These are phyloP conservation scores for Ochropleura plecta DNA, from an alignment of 2,888 invertebrate species.

Conservation along the genomic window DNA sequence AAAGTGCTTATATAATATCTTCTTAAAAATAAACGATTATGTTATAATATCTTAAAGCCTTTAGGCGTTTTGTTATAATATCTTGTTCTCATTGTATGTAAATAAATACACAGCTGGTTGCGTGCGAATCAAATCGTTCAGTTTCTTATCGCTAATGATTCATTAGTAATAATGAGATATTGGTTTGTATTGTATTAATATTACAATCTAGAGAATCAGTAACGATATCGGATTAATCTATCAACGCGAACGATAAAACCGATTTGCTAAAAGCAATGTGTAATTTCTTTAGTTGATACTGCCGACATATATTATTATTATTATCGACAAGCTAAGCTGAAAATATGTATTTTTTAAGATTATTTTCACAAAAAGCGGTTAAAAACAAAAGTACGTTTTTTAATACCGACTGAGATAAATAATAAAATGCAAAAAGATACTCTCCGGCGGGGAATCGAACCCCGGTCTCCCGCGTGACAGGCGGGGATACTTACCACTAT, in stretches of 20 bases:
- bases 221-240: not conserved
- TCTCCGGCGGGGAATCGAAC: constrained; percentile 68
- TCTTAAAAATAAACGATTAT: too few species aligned
- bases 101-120: too few species aligned
- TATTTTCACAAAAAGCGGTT: too few species aligned
- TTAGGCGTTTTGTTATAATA: too few species aligned
- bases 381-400: too few species aligned
- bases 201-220: not conserved
- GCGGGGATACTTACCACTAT: constrained; percentile 91
- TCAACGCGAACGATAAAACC: not conserved
- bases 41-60: too few species aligned
- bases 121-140: not conserved
- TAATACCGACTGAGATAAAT: not conserved
- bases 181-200: not conserved
- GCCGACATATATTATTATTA: not conserved
- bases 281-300: not conserved
- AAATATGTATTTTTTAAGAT: too few species aligned
- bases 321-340: not conserved
- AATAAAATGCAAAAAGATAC: constrained; percentile 33
- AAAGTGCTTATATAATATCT: too few species aligned
- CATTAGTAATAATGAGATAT: not conserved
- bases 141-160: not conserved
- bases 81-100: too few species aligned
- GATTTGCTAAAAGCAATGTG: not conserved
- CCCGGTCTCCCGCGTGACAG: constrained; percentile 89